Evolutionary conservation across 2,113 vertebrate species (phyloP), one percentile per base, ranked within the genome.

Genomic region (Herpetotheres cachinnans): DNA sequence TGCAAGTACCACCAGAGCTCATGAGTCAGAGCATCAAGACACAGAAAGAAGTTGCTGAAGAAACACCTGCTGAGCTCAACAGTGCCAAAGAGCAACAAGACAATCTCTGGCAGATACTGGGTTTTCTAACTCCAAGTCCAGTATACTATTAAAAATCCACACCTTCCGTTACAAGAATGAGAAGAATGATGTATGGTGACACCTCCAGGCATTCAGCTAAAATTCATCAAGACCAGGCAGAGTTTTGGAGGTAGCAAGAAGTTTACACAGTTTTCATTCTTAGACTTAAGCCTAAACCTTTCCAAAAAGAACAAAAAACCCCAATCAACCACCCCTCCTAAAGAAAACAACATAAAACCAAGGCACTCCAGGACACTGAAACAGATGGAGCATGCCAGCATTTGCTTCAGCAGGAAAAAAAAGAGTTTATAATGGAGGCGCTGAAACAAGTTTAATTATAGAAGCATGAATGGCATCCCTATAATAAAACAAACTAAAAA

Each of bases 401-500:
- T 95, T 96, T 89, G 16, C 67, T 93, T 83, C 67, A 93, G 55
- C 58, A 77, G 40, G 46, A 47, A 56, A 76, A 82, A 83, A 76
- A 72, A 52, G 32, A 76, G 16, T 78, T 94, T 82, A 74, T 74
- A 92, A 81, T 79, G 55, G 58, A 91, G 72, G 65, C 0, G 21
- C 61, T 92, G 77, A 91, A 97, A 95, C 79, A 93, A 93, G 77
- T 95, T 96, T 93, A 97, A 91, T 95, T 95, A 92, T 95, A 90
- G 96, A 92, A 95, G 71, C 47, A 95, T 89, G 69, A 95, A 91
- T 94, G 77, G 38, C 80, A 95, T 93, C 56, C 80, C 49, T 89
- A 72, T 71, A 93, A 89, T 79, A 96, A 95, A 95, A 72, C 55
- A 89, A 93, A 87, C 52, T 44, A 89, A 78, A 62, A 96, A 82